These are phyloP conservation scores for Yponomeuta cagnagella DNA, from an alignment of 2,888 invertebrate species.

Conservation along the genomic window DNA sequence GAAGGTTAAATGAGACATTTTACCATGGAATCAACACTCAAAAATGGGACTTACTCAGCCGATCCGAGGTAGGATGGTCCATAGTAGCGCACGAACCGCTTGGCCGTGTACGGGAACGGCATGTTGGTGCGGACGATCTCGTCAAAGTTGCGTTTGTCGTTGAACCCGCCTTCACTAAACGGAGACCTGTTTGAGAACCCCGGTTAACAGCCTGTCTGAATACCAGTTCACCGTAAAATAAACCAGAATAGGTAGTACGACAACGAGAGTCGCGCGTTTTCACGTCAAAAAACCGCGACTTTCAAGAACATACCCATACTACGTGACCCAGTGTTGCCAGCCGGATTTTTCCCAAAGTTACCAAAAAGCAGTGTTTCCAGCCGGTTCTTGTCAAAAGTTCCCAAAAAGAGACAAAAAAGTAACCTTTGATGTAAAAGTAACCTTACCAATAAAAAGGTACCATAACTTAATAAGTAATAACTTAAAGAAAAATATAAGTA, in stretches of 20 bases:
- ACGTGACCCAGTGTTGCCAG: no score
- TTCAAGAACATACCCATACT: no score
- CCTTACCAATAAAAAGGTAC: no score
- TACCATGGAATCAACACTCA: not conserved
- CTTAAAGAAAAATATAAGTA: no score
- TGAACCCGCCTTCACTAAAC: conserved; percentile 29
- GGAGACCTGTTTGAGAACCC: not conserved
- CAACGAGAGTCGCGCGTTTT: not conserved
- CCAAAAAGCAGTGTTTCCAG: no score
- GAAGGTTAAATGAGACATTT: not conserved
- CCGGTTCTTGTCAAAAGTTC: no score
- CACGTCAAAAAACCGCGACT: no score
- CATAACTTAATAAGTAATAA: no score
- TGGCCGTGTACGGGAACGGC: conserved; percentile 60
- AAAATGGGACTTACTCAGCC: conserved; percentile 39
- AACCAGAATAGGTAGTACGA: not conserved
- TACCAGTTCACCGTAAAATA: not conserved
- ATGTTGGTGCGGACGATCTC: conserved; percentile 77
- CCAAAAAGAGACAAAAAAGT: no score
- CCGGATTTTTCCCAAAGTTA: no score
- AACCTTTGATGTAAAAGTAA: no score
- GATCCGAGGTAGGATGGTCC: conserved; percentile 62
- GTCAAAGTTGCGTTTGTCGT: conserved; percentile 74
- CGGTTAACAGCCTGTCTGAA: not conserved
- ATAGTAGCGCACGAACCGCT: conserved; percentile 75